Conservation (phyloP, 2,113 vertebrate species). For the Stegastes partitus region DNA sequence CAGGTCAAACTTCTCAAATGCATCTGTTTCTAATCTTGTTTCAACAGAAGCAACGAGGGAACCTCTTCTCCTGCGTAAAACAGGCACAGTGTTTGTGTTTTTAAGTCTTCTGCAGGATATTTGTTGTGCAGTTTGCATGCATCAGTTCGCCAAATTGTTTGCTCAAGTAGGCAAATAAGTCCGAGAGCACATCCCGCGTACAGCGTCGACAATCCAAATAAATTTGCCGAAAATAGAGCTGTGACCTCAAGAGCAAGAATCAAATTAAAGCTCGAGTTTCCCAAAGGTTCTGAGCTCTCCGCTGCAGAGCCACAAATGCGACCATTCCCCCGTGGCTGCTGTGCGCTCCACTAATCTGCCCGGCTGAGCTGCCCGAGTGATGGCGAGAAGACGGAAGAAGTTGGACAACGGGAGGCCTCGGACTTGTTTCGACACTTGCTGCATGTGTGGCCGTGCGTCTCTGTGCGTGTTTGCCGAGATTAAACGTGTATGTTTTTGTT, state of each 20-base stretch:
- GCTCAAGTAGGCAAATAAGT: slow-evolving; percentile 3
- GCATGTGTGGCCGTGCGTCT: neutral
- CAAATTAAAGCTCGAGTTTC: slow-evolving; percentile 46
- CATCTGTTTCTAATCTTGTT: neutral
- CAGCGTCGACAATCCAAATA: neutral
- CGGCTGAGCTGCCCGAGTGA: slow-evolving; percentile 40
- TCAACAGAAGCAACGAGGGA: neutral
- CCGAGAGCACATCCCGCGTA: neutral
- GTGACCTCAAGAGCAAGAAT: slow-evolving; percentile 51
- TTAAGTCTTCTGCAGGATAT: too few species aligned
- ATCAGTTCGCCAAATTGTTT: too few species aligned
- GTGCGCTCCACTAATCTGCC: slow-evolving; percentile 68
- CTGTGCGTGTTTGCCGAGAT: neutral
- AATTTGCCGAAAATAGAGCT: slow-evolving; percentile 36
- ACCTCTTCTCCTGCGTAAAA: too few species aligned
- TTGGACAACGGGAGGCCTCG: slow-evolving; percentile 21
- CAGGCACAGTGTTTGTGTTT: too few species aligned
- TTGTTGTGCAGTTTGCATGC: too few species aligned
- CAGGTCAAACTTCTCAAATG: too few species aligned
- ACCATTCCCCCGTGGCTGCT: slow-evolving; percentile 57
- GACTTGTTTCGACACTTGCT: neutral
- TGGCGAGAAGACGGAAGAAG: slow-evolving; percentile 19
- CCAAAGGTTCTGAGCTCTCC: slow-evolving; percentile 47
- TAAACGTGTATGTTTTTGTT: neutral
- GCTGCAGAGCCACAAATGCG: slow-evolving; percentile 59